Percentiles rank a stretch among this genome's conserved stretches.
These are phyloP conservation scores for Campoplex capitator DNA, from an alignment of 2,888 invertebrate genomes.

Conservation along the genomic window DNA sequence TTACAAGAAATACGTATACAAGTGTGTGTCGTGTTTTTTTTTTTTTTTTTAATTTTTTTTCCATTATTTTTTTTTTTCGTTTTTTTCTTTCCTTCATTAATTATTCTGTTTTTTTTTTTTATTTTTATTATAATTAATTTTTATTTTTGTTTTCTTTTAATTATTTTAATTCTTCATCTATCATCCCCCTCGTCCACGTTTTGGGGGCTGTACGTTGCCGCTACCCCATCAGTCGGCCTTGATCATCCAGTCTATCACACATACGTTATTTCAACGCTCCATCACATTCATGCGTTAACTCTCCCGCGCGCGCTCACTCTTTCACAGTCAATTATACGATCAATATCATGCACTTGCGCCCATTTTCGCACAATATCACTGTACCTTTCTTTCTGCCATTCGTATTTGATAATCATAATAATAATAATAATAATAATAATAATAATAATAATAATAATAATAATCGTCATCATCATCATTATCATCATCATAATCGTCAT, in stretches of 20 bases:
- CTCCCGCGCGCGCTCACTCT: constrained; percentile 52
- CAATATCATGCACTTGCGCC: constrained; percentile 60
- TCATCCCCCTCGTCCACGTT: constrained; percentile 33
- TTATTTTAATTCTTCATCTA: constrained; percentile 53
- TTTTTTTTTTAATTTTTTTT: constrained; percentile 63
- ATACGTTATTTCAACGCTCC: constrained; percentile 55
- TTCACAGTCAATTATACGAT: constrained; percentile 67
- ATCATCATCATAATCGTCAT: constrained; percentile 72
- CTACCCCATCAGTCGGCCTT: constrained; percentile 65
- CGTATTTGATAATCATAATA: constrained; percentile 56
- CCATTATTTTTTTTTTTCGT: constrained; percentile 49
- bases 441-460: constrained; percentile 68
- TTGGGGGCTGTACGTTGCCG: constrained; percentile 60
- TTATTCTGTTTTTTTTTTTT: constrained; percentile 64
- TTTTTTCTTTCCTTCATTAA: constrained; percentile 27
- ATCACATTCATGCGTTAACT: constrained; percentile 62
- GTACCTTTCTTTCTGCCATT: constrained; percentile 65
- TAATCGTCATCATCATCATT: constrained; percentile 75
- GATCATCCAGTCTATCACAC: constrained; percentile 54
- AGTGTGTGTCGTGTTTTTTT: constrained; percentile 85
- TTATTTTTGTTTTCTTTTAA: constrained; percentile 29
- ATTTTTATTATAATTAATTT: constrained; percentile 58
- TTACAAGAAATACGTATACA: constrained; percentile 91
- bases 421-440: constrained; percentile 37
- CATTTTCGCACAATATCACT: constrained; percentile 71